Percentiles rank a stretch among this genome's conserved stretches.
Evolutionary conservation across 1,140 invertebrate genomes (phyloP).

Genomic region (Chrysoperla carnea): DNA sequence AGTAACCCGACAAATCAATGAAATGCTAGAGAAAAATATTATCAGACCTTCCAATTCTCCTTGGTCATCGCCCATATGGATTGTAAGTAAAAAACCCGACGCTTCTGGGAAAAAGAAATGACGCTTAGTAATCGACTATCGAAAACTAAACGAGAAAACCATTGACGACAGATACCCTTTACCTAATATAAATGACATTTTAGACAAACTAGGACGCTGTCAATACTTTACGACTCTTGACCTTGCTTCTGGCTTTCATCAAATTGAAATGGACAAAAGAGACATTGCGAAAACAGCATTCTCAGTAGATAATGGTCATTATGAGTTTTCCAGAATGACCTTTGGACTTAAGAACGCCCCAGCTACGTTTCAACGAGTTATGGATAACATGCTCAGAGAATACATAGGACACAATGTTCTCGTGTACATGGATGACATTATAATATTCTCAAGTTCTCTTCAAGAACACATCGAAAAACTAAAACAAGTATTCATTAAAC

Average conservation of each 20-base stretch:
- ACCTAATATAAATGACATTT: conserved; percentile 22
- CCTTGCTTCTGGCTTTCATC: conserved; percentile 20
- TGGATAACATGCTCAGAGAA: conserved; percentile 18
- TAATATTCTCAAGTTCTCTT: conserved; percentile 7
- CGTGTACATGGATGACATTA: conserved; percentile 13
- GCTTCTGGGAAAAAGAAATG: conserved; percentile 15
- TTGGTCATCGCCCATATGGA: conserved; percentile 10
- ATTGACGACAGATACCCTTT: conserved; percentile 26
- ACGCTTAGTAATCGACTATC: conserved; percentile 19
- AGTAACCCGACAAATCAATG: too few species aligned
- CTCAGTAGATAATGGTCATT: conserved; percentile 4
- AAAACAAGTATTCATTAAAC: conserved; percentile 7
- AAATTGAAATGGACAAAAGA: conserved; percentile 9
- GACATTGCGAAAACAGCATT: conserved; percentile 15
- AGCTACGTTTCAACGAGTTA: conserved; percentile 20
- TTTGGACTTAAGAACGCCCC: conserved; percentile 15
- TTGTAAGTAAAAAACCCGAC: conserved; percentile 16
- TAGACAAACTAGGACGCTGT: conserved; percentile 14
- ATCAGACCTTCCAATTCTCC: conserved; percentile 8
- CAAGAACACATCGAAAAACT: conserved; percentile 10
- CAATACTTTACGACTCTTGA: conserved; percentile 23
- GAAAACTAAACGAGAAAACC: conserved; percentile 22
- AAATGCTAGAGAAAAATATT: conserved; percentile 7
- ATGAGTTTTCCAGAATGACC: conserved; percentile 7
- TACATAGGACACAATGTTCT: conserved; percentile 11